Evolutionary conservation across 2,113 vertebrate genomes (phyloP).

Genomic region (Pedetes capensis): DNA sequence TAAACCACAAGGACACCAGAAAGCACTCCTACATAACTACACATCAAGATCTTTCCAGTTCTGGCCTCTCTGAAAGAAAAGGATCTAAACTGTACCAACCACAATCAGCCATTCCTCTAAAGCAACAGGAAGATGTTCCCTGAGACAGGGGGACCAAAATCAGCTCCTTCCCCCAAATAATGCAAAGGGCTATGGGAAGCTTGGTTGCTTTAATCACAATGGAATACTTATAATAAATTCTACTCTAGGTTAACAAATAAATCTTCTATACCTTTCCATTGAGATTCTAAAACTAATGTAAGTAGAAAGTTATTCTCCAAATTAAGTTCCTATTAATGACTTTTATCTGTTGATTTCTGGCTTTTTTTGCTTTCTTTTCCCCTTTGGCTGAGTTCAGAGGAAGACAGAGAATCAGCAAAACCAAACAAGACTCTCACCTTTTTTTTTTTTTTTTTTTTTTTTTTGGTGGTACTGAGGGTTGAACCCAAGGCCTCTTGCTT

Average conservation of each 20-base stretch:
- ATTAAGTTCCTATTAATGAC: not conserved
- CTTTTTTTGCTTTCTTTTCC: not conserved
- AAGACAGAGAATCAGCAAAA: conserved; percentile 25
- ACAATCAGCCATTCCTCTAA: not conserved
- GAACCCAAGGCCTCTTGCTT: no score
- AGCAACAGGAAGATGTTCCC: not conserved
- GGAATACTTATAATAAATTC: not conserved
- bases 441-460: no score
- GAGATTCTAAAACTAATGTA: not conserved
- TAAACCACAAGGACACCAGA: not conserved
- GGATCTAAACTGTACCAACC: not conserved
- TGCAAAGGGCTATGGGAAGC: not conserved
- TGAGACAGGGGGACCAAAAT: not conserved
- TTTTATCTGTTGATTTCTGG: not conserved
- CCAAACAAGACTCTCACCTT: not conserved
- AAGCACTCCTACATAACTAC: not conserved
- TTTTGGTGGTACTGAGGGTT: no score
- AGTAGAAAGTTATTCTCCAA: not conserved
- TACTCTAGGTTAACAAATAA: not conserved
- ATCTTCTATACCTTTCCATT: not conserved
- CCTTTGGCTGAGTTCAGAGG: not conserved
- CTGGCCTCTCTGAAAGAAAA: not conserved
- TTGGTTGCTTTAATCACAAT: not conserved
- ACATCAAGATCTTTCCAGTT: not conserved
- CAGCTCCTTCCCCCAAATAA: not conserved